Percentiles rank a stretch among this genome's conserved stretches.
Evolutionary conservation across 2,113 vertebrate species (phyloP).

Genomic region (Rhynchopsitta pachyrhyncha): DNA sequence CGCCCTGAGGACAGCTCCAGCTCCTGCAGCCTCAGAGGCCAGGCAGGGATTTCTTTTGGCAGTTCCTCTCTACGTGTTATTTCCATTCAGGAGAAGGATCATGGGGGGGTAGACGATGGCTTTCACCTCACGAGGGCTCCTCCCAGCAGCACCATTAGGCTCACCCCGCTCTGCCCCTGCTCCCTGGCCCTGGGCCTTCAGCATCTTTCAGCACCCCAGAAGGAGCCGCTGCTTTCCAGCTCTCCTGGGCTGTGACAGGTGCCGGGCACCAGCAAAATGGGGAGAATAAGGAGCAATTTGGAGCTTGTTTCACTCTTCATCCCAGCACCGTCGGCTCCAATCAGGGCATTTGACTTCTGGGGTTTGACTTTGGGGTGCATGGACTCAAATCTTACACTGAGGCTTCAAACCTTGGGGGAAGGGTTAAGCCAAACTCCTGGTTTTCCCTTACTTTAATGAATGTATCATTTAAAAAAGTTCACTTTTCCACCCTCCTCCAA

Average conservation of each 20-base stretch:
- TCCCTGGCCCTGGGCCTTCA: accelerated
- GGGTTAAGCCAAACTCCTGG: background rate
- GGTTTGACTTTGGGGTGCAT: background rate
- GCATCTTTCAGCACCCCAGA: background rate
- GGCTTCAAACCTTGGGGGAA: background rate
- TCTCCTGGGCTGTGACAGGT: accelerated
- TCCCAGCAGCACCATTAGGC: background rate
- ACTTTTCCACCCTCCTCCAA: background rate
- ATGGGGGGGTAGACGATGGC: background rate
- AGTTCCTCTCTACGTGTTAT: background rate
- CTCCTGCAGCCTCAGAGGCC: background rate
- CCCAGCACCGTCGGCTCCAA: background rate
- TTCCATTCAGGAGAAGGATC: background rate
- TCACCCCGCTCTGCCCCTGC: background rate
- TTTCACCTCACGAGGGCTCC: background rate
- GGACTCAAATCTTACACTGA: background rate
- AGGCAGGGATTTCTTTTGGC: background rate
- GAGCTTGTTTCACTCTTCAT: background rate
- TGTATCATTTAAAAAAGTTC: background rate
- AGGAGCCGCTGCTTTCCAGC: background rate
- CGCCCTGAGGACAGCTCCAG: background rate
- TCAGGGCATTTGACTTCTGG: background rate
- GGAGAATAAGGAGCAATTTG: background rate
- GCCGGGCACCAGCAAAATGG: background rate
- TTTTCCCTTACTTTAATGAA: background rate